Evolutionary conservation across 2,888 invertebrate species (phyloP), one percentile per base, ranked within the genome.

Genomic region (Opisthograptis luteolata): DNA sequence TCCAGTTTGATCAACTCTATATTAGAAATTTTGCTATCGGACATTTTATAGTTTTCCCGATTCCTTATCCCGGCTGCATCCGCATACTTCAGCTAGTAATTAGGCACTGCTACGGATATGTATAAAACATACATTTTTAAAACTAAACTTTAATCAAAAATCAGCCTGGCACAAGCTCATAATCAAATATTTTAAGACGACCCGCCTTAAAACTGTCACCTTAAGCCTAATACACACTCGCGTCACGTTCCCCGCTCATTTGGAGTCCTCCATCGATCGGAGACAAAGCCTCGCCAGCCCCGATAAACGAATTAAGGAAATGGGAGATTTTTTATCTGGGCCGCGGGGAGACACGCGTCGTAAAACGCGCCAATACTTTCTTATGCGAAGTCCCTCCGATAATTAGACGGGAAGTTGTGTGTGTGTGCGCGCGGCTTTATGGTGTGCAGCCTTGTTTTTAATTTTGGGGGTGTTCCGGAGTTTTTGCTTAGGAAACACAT

Each of bases 251-350:
- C 73, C 62, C 84, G 81, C 87, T 89, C 88, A 89, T 89, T 89
- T 87, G 84, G 78, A 81, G 81, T 81, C 84, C 77, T 79, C 79
- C 87, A 90, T 89, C 89, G 89, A 90, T 90, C 89, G 88, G 79
- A 88, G 88, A 89, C 89, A 90, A 89, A 88, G 89, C 86, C 86
- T 81, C 81, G 78, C 72, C 81, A 81, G 79, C 81, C 84, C 87
- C 89, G 89, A 90, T 90, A 90, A 90, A 90, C 89, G 89, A 90
- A 90, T 90, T 90, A 90, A 89, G 89, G 89, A 89, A 89, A 89
- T 88, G 87, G 89, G 88, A 89, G 89, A 90, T 90, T 90, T 90
- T 90, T 90, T 90, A 89, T 89, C 89, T 87, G 86, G 84, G 82
- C 81, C 81, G 79, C 59, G 64, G 68, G 64, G 62, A 68, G 84